Conservation (phyloP, 35 echinoderm and acorn worm genomes). For the Ptychodera flava region DNA sequence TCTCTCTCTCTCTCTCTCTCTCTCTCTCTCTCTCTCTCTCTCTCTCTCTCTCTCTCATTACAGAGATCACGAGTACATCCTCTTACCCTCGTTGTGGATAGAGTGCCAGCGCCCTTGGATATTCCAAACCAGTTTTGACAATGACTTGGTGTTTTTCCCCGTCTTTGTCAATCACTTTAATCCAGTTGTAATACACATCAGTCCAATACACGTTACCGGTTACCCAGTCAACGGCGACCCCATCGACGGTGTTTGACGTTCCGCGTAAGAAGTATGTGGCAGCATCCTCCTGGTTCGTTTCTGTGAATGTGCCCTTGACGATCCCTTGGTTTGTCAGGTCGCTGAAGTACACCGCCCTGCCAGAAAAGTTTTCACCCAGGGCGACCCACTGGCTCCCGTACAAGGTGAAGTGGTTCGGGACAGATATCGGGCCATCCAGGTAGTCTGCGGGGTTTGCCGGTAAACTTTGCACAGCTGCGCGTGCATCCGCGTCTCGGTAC, state of each 20-base stretch:
- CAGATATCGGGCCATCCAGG: constrained; percentile 9
- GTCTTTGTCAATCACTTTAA: background rate
- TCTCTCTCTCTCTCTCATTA: no score
- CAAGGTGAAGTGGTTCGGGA: background rate
- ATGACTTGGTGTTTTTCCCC: background rate
- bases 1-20: no score
- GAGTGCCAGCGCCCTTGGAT: background rate
- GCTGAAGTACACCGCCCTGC: background rate
- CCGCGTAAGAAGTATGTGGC: background rate
- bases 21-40: no score
- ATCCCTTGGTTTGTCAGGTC: background rate
- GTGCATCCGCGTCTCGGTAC: constrained; percentile 18
- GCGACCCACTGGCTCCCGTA: background rate
- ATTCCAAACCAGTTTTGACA: background rate
- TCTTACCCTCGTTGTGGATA: background rate
- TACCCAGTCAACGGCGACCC: constrained; percentile 90
- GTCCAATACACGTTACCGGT: constrained; percentile 88
- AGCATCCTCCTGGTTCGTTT: background rate
- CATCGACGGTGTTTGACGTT: background rate
- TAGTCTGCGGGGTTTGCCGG: constrained; percentile 41
- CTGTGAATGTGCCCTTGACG: background rate
- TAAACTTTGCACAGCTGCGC: constrained; percentile 51
- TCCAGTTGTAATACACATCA: constrained; percentile 16
- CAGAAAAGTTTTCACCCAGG: background rate
- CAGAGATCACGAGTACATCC: no score